Evolutionary conservation across 2,888 invertebrate species (phyloP).

Genomic region (Electrophaes corylata): DNA sequence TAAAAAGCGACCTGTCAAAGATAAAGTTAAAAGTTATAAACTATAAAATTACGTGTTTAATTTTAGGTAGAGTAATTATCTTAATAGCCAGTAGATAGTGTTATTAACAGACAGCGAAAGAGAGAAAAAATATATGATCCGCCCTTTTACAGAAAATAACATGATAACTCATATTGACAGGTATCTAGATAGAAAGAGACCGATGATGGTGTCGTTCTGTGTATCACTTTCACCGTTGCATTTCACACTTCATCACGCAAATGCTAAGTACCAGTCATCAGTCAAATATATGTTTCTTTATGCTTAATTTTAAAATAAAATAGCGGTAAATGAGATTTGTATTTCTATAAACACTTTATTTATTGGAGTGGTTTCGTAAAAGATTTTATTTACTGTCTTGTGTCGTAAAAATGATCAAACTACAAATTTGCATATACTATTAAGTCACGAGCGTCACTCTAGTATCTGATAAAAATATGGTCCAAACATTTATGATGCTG

Average conservation of each 20-base stretch:
- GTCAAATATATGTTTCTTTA: background rate
- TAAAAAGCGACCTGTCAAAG: background rate
- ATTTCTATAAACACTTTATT: background rate
- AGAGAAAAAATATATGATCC: background rate
- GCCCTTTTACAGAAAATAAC: background rate
- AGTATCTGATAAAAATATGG: too few species aligned
- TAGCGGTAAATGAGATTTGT: background rate
- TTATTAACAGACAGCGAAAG: background rate
- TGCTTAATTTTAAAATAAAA: slow-evolving; percentile 8
- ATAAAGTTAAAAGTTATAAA: background rate
- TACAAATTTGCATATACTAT: too few species aligned
- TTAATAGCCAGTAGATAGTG: too few species aligned
- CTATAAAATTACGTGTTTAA: background rate
- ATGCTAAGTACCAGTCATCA: background rate
- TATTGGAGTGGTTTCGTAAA: too few species aligned
- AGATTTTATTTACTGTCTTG: too few species aligned
- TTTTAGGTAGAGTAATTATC: too few species aligned
- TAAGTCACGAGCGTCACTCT: too few species aligned
- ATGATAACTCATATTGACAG: background rate
- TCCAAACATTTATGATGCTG: too few species aligned
- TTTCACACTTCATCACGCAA: slow-evolving; percentile 2
- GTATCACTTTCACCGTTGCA: background rate
- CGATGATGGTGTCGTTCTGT: background rate
- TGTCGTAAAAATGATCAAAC: too few species aligned
- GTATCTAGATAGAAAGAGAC: background rate